Percentiles rank a stretch among this genome's conserved stretches.
These are phyloP conservation scores for Euplagia quadripunctaria DNA, from an alignment of 2,888 invertebrate species.

Conservation along the genomic window DNA sequence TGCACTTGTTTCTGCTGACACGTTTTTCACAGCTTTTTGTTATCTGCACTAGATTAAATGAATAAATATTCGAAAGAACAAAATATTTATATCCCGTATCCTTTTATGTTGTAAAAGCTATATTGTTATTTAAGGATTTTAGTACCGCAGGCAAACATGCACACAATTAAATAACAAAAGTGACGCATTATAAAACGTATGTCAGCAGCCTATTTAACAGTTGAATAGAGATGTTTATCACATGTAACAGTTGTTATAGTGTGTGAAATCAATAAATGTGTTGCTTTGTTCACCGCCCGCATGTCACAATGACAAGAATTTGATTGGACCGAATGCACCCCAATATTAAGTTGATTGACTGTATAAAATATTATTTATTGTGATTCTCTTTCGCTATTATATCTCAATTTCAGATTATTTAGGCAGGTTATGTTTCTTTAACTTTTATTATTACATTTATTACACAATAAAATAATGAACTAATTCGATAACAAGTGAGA, in stretches of 20 bases:
- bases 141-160: conserved; percentile 8
- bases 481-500: background rate
- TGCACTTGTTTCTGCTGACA: background rate
- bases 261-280: conserved; percentile 73
- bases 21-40: background rate
- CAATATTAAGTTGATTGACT: conserved; percentile 61
- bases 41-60: conserved; percentile 3
- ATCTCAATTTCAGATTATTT: background rate
- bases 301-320: conserved; percentile 64
- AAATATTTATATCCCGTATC: too few relatives aligned
- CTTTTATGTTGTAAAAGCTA: background rate
- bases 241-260: conserved; percentile 65
- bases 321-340: conserved; percentile 62
- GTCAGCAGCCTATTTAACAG: conserved; percentile 57
- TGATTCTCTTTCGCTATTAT: background rate
- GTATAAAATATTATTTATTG: conserved; percentile 1
- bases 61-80: background rate
- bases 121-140: background rate
- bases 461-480: background rate
- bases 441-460: background rate
- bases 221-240: conserved; percentile 70
- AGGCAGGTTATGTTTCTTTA: background rate
- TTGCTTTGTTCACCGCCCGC: conserved; percentile 72
- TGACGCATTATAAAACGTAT: conserved; percentile 36
- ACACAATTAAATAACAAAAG: conserved; percentile 25